Evolutionary conservation across 2,113 vertebrate genomes (phyloP).

Genomic region (Actinemys pallida): DNA sequence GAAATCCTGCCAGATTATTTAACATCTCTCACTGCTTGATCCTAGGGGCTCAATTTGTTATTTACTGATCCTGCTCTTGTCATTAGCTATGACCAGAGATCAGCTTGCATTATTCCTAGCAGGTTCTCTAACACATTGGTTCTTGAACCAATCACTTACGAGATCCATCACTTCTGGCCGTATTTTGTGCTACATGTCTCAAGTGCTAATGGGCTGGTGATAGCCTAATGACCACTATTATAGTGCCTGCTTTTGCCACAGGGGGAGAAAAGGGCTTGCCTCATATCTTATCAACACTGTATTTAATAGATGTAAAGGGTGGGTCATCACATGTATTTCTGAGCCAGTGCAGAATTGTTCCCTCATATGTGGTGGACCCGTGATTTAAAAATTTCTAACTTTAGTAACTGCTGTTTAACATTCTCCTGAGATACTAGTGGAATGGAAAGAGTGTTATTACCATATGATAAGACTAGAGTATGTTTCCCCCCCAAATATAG

Average conservation of each 20-base stretch:
- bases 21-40: constrained; percentile 43
- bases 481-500: neutral
- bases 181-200: neutral
- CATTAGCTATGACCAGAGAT: constrained; percentile 10
- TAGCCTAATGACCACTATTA: neutral
- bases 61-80: constrained; percentile 39
- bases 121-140: constrained; percentile 20
- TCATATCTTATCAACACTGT: neutral
- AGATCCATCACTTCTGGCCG: constrained; percentile 29
- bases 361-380: constrained; percentile 6
- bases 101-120: constrained; percentile 49
- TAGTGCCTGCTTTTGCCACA: neutral
- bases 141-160: constrained; percentile 56
- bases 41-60: constrained; percentile 51
- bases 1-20: constrained; percentile 40
- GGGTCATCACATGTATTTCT: constrained; percentile 21
- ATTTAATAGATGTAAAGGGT: constrained; percentile 7
- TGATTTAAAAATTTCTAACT: constrained; percentile 21
- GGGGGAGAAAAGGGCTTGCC: neutral
- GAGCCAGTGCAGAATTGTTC: neutral
- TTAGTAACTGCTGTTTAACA: neutral
- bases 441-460: too few species aligned
- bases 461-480: neutral
- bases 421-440: neutral
- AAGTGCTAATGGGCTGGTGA: neutral